Evolutionary conservation across 2,113 vertebrate species (phyloP).

Genomic region (Willisornis vidua): DNA sequence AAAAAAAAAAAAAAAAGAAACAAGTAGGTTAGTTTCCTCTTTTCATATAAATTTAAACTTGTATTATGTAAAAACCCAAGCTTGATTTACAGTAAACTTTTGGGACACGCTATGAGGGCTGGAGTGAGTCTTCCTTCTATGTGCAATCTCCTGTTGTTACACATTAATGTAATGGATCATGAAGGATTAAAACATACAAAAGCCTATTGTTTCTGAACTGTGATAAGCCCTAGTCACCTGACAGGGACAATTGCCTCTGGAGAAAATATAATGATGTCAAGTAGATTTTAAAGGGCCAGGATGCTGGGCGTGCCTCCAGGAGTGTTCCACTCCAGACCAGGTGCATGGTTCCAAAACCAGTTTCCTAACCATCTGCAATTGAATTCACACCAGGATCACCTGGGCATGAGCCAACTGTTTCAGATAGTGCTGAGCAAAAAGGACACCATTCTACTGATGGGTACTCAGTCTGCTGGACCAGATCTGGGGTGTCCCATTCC

Average conservation of each 20-base stretch:
- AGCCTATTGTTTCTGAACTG: constrained; percentile 13
- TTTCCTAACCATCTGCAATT: background rate
- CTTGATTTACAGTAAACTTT: background rate
- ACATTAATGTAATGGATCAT: background rate
- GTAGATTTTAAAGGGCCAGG: background rate
- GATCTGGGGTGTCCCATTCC: background rate
- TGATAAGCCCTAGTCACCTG: background rate
- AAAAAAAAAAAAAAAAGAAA: background rate
- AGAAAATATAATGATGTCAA: background rate
- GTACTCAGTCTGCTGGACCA: background rate
- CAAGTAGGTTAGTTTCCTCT: background rate
- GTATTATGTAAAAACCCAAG: background rate
- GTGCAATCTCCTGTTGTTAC: background rate
- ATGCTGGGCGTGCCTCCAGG: background rate
- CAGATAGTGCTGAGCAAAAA: background rate
- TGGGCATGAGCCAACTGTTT: background rate
- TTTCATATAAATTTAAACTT: background rate
- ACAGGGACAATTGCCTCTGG: background rate
- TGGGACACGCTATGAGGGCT: background rate
- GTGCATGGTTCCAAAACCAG: background rate
- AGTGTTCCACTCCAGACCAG: background rate
- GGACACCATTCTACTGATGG: background rate
- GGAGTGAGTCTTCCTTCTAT: background rate
- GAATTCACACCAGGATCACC: background rate
- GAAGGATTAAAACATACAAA: constrained; percentile 19